Percentiles rank a stretch among this genome's conserved stretches.
Evolutionary conservation across 2,888 invertebrate genomes (phyloP).

Genomic region (Girardia tigrina): DNA sequence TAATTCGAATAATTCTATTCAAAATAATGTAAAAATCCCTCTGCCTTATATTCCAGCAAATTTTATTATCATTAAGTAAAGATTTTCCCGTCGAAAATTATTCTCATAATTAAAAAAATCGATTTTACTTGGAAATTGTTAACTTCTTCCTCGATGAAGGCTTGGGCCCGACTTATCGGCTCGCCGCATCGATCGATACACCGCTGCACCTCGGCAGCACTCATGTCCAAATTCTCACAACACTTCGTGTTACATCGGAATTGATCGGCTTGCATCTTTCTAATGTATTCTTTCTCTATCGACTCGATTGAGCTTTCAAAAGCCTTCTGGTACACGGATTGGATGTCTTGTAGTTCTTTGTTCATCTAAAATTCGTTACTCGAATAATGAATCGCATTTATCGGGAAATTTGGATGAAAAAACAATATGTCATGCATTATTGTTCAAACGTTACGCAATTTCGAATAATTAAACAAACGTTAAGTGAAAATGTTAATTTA

Average conservation of each 20-base stretch:
- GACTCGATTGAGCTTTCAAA: slow-evolving; percentile 2
- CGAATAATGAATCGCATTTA: too few species aligned
- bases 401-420: too few species aligned
- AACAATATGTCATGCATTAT: too few species aligned
- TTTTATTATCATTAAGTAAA: too few species aligned
- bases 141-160: neutral
- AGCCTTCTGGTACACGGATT: neutral
- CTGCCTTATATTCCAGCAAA: too few species aligned
- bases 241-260: slow-evolving; percentile 24
- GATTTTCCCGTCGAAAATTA: neutral
- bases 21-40: too few species aligned
- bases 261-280: slow-evolving; percentile 27
- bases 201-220: neutral
- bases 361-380: slow-evolving; percentile 27
- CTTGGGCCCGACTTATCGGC: neutral
- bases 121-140: neutral
- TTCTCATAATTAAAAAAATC: neutral
- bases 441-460: too few species aligned
- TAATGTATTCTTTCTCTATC: slow-evolving; percentile 18
- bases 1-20: too few species aligned
- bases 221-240: slow-evolving; percentile 10
- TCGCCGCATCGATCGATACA: neutral
- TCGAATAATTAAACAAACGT: too few species aligned
- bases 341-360: slow-evolving; percentile 12
- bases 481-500: too few species aligned